Conservation (phyloP, 2,797 vertebrate species). For the Linurgus olivaceus region DNA sequence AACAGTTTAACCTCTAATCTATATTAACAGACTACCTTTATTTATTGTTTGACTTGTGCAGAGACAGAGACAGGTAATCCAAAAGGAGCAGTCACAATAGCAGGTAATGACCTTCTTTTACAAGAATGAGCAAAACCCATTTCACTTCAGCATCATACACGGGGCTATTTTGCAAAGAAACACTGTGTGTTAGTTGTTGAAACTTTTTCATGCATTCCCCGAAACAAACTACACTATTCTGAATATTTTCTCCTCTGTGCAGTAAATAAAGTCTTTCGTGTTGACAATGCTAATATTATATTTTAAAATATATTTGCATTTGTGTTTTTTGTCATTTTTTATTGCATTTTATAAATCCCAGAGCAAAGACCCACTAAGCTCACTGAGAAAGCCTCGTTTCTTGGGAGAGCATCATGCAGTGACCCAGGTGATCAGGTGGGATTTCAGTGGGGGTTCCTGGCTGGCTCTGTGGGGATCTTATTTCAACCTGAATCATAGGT, state of each 20-base stretch:
- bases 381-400: constrained; percentile 53
- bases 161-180: constrained; percentile 82
- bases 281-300: constrained; percentile 88
- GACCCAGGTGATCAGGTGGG: not conserved
- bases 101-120: constrained; percentile 74
- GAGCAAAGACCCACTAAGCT: constrained; percentile 42
- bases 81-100: constrained; percentile 16
- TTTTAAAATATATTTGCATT: constrained; percentile 80
- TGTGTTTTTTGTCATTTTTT: constrained; percentile 74
- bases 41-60: constrained; percentile 31
- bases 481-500: not conserved
- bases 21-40: constrained; percentile 9
- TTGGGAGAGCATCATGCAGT: constrained; percentile 15
- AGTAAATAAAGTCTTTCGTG: constrained; percentile 76
- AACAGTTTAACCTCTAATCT: constrained; percentile 43
- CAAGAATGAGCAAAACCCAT: constrained; percentile 67
- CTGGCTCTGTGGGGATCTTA: not conserved
- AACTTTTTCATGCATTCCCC: constrained; percentile 77
- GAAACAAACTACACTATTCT: constrained; percentile 78
- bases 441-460: not conserved
- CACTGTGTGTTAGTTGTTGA: constrained; percentile 83
- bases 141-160: constrained; percentile 64
- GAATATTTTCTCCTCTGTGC: constrained; percentile 74
- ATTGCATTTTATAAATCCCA: constrained; percentile 79
- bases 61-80: constrained; percentile 23